These are phyloP conservation scores for Tetrax tetrax DNA, from an alignment of 2,113 vertebrate genomes.

Conservation along the genomic window DNA sequence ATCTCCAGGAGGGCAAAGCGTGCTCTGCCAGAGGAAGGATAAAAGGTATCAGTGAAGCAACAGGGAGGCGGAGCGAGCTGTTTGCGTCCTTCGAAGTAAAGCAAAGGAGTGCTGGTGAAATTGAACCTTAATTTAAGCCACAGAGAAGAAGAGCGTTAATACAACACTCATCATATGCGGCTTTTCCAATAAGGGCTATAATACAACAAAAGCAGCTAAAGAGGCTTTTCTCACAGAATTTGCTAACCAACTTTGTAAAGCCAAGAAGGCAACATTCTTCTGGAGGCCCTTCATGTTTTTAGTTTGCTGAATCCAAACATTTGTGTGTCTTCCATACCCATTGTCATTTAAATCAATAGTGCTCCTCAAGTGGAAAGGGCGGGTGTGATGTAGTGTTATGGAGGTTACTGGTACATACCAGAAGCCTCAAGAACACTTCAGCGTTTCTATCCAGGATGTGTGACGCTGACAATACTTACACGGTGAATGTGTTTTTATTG, in stretches of 20 bases:
- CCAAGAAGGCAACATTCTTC: not conserved
- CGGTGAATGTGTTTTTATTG: constrained; percentile 45
- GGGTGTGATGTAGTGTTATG: not conserved
- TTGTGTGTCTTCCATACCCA: not conserved
- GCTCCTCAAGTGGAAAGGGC: not conserved
- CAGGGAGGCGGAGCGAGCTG: not conserved
- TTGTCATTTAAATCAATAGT: not conserved
- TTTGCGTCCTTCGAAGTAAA: not conserved
- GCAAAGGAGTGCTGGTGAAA: not conserved
- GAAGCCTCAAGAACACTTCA: constrained; percentile 19
- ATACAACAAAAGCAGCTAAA: not conserved
- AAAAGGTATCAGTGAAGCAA: not conserved
- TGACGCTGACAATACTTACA: constrained; percentile 7
- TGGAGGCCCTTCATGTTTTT: not conserved
- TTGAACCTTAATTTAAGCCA: constrained; percentile 17
- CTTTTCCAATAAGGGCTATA: not conserved
- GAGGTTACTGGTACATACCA: not conserved
- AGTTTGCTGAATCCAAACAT: not conserved
- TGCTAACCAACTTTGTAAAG: not conserved
- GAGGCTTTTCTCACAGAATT: not conserved
- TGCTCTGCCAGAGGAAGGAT: not conserved
- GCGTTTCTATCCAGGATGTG: not conserved
- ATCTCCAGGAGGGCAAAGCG: not conserved
- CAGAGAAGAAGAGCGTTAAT: not conserved
- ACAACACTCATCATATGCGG: not conserved